Conservation (phyloP, 2,113 vertebrate species). For the rat (Rattus norvegicus) region GRCr8 NC_086034.1:36708001-36708500, state of each 20-base stretch:
- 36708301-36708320: neutral
- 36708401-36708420: too few relatives aligned
- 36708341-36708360: neutral
- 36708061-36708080: neutral
- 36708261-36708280: neutral
- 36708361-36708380: neutral
- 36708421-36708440: neutral
- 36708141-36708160: neutral
- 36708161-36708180: neutral
- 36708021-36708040: neutral
- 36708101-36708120: neutral
- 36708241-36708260: neutral
- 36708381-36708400: neutral
- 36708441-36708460: neutral
- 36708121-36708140: neutral
- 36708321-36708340: neutral
- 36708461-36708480: neutral
- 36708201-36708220: neutral
- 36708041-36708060: neutral
- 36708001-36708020: neutral
- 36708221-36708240: neutral
- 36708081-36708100: constrained; percentile 17
- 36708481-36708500: neutral
- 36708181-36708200: neutral
- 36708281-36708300: neutral